Percentiles rank a stretch among this genome's conserved stretches.
These are phyloP conservation scores for Cyrtonyx montezumae DNA, from an alignment of 2,113 vertebrate genomes.

Conservation along the genomic window DNA sequence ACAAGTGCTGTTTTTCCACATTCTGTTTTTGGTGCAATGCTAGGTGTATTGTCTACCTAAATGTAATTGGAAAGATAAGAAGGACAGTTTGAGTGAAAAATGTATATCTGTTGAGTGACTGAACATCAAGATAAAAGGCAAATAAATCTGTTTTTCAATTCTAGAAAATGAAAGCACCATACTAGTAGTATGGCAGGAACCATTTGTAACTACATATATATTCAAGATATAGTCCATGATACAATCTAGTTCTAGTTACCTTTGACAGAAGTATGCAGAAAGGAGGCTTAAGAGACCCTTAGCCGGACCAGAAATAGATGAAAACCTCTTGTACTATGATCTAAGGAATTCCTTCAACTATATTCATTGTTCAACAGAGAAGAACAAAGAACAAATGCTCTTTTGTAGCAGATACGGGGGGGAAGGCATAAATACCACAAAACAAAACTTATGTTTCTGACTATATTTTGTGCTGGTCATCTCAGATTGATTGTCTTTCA, in stretches of 20 bases:
- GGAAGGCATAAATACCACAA: too few species aligned
- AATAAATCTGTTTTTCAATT: not conserved
- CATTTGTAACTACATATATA: not conserved
- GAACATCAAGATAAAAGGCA: not conserved
- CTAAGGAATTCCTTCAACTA: not conserved
- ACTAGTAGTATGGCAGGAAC: not conserved
- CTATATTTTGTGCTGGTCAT: not conserved
- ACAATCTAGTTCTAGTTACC: not conserved
- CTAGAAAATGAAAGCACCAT: not conserved
- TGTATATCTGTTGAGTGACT: not conserved
- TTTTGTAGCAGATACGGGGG: not conserved
- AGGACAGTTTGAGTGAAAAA: not conserved
- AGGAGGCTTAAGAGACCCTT: not conserved
- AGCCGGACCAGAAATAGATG: not conserved
- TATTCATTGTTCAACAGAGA: not conserved
- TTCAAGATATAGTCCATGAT: not conserved
- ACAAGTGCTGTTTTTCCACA: not conserved
- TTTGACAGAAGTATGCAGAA: not conserved
- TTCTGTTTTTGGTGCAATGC: not conserved
- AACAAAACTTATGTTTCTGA: not conserved
- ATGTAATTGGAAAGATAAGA: not conserved
- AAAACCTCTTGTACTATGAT: not conserved
- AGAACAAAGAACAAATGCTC: not conserved
- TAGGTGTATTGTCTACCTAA: not conserved
- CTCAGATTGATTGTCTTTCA: not conserved